A percentile compares a stretch with the other conserved stretches of the same genome.
Conservation (phyloP, 2,797 vertebrate species). For the Hylomyscus alleni region DNA sequence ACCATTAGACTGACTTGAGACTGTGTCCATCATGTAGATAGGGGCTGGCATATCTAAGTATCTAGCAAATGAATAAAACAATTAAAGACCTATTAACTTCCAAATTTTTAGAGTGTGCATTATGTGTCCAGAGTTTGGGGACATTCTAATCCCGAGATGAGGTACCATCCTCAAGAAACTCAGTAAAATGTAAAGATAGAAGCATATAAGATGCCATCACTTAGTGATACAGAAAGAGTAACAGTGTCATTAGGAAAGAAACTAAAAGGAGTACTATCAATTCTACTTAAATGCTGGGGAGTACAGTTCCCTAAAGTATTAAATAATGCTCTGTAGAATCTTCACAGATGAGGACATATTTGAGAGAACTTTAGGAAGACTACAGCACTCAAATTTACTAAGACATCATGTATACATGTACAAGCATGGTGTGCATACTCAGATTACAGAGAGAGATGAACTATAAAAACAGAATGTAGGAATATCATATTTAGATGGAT, state of each 20-base stretch:
- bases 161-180: not conserved
- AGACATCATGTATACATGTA: not conserved
- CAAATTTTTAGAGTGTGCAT: not conserved
- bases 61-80: not conserved
- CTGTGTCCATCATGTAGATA: not conserved
- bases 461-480: not conserved
- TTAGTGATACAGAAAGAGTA: not conserved
- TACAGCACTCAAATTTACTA: not conserved
- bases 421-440: not conserved
- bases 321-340: not conserved
- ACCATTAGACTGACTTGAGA: not conserved
- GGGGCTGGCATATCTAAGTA: not conserved
- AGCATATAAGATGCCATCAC: not conserved
- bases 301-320: not conserved
- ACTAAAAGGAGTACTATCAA: not conserved
- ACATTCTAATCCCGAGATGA: not conserved
- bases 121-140: not conserved
- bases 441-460: not conserved
- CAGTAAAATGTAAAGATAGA: not conserved
- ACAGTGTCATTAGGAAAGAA: not conserved
- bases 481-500: not conserved
- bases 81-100: not conserved
- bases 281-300: not conserved
- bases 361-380: not conserved
- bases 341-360: not conserved